Percentiles rank a stretch among this genome's conserved stretches.
Evolutionary conservation across 2,113 vertebrate species (phyloP).

Genomic region (Dendropsophus ebraccatus): DNA sequence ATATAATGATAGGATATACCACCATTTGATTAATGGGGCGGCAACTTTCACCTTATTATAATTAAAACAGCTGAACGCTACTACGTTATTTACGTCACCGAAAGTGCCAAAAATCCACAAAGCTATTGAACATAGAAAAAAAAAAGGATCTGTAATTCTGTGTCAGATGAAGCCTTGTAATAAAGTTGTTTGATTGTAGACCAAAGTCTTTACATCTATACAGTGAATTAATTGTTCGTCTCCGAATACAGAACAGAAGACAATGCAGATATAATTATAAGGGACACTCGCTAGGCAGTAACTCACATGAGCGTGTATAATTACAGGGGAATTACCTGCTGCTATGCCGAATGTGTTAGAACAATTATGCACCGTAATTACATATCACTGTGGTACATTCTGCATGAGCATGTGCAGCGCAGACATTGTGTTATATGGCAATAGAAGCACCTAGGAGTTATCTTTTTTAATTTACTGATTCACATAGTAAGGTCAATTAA

Average conservation of each 20-base stretch:
- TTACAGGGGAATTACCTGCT: slow-evolving; percentile 26
- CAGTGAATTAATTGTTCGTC: background rate
- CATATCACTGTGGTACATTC: slow-evolving; percentile 2
- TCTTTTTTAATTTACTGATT: background rate
- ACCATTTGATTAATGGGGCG: background rate
- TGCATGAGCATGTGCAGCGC: background rate
- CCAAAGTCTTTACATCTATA: background rate
- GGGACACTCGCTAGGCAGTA: background rate
- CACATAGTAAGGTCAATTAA: background rate
- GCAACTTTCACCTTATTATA: background rate
- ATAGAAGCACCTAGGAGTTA: background rate
- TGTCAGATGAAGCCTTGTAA: background rate
- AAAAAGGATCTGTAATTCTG: background rate
- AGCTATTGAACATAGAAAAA: slow-evolving; percentile 9
- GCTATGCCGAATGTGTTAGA: slow-evolving; percentile 31
- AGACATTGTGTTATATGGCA: background rate
- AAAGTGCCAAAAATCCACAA: background rate
- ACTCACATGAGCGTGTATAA: slow-evolving; percentile 23
- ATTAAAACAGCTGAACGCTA: background rate
- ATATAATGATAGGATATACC: background rate
- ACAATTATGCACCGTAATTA: slow-evolving; percentile 32
- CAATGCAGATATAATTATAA: slow-evolving; percentile 33
- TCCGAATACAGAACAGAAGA: background rate
- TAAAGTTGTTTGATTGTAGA: background rate
- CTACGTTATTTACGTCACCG: background rate